Evolutionary conservation across 2,797 vertebrate species (phyloP), one percentile per base, ranked within the genome.

Genomic region (Crotalus adamanteus): DNA sequence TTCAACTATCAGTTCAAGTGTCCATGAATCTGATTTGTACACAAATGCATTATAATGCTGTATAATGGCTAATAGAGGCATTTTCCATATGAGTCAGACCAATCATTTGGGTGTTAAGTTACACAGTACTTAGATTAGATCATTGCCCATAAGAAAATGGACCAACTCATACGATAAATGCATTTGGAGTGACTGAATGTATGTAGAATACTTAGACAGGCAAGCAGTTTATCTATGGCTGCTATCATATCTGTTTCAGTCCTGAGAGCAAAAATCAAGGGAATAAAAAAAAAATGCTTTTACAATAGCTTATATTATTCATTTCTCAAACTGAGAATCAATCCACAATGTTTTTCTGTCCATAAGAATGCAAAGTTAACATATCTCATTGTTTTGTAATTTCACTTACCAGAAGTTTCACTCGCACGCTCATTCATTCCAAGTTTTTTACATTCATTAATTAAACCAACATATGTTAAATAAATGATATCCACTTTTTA

Each of bases 301-400:
- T 42, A 85, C 0, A 92, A 60, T 47, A 94, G 83, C 65, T 92
- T 94, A 83, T 93, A 90, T 93, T 91, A 89, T 78, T 63, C 55
- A 31, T 5, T 94, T 91, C 92, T 55, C 90, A 91, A 92, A 87
- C 94, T 94, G 91, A 87, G 86, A 94, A 92, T 91, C 37, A 59
- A 88, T 9, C 90, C 78, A 65, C 37, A 92, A 86, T 78, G 47
- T n/a, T 92, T 61, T 60, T 60, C 51, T 90, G 42, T 65, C 53
- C 92, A 1, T 57, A 88, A 1, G 20, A 91, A 89, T 94, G 91
- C 88, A 63, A 91, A 89, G 88, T 65, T 87, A 91, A 94, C 85
- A 1, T 83, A 12, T 20, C 16, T 88, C 87, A 37, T 93, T 4
- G 0, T 28, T 93, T 73, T 91, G 65, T 59, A 7, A 87, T n/a